Percentiles rank a stretch among this genome's conserved stretches.
These are phyloP conservation scores for Turritopsis rubra DNA, from an alignment of 30 jellyfish, hydroid and myxozoan species.

Conservation along the genomic window DNA sequence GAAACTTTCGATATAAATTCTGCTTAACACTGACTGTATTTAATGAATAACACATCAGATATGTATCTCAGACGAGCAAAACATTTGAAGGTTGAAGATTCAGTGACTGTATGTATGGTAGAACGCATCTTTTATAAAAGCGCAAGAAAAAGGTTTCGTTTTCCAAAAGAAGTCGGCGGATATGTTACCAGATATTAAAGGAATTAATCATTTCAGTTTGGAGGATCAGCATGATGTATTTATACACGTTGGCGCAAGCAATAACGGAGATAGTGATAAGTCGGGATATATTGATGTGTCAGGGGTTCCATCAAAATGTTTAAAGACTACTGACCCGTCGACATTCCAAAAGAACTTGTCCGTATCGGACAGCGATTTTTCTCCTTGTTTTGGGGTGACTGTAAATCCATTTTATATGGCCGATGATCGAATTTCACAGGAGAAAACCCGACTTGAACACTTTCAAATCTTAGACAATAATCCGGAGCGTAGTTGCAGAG, in stretches of 20 bases:
- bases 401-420: not conserved
- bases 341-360: not conserved
- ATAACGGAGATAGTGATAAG: not conserved
- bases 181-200: not conserved
- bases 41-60: too few relatives aligned
- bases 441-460: not conserved
- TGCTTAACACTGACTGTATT: too few relatives aligned
- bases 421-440: not conserved
- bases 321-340: not conserved
- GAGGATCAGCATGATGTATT: not conserved
- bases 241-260: not conserved
- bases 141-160: not conserved
- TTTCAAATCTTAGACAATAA: not conserved
- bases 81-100: too few relatives aligned
- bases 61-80: too few relatives aligned
- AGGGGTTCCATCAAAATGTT: too few relatives aligned
- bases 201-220: not conserved
- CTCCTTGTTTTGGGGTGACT: not conserved
- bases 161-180: not conserved
- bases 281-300: not conserved
- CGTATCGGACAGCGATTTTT: not conserved
- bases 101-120: too few relatives aligned
- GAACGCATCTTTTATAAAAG: too few relatives aligned
- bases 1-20: too few relatives aligned
- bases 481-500: constrained; percentile 41